Evolutionary conservation across 2,888 invertebrate genomes (phyloP), one percentile per base, ranked within the genome.

Genomic region (Tenthredo livida): DNA sequence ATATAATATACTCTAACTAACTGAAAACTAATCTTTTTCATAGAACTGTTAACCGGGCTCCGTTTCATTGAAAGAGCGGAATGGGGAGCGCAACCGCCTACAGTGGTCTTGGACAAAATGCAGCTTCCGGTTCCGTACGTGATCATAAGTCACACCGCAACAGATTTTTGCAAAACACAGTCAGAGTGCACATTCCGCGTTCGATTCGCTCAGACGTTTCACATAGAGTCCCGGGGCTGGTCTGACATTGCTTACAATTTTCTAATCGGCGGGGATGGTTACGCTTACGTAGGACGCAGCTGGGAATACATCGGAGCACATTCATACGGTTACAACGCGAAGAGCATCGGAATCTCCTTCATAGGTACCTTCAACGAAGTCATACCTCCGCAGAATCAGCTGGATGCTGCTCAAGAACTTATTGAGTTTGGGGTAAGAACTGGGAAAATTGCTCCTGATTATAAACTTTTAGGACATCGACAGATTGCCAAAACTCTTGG

Each of bases 191-290:
- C 89, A 2, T 84, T 87, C 0, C 88, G 85, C 9, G 92, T 92
- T 0, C 89, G 91, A 40, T 43, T 87, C 15, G 89, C 89, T 3
- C 93, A 93, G 84, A 90, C 89, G 1, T 90, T 88, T 82, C 97
- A 97, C 91, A 96, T 97, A 54, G 96, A 96, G 88, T 94, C 95
- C 29, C 93, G 92, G 85, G 91, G 94, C 0, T 96, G 96, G 94
- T 94, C 94, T 85, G 97, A 97, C 90, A 97, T 97, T 40, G 96
- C 94, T 0, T 97, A 97, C 91, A 97, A 97, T 90, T 98, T 97
- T 88, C 93, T 97, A 2, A 95, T 97, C 2, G 97, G 97, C 0
- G 97, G 97, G 5, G 97, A 97, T 90, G 97, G 97, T 0, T 94
- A 95, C 10, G 96, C 96, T 0, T 97, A 97, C 91, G 95, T 95